These are phyloP conservation scores for Polylopha cassiicola DNA, from an alignment of 2,888 invertebrate species.

Conservation along the genomic window DNA sequence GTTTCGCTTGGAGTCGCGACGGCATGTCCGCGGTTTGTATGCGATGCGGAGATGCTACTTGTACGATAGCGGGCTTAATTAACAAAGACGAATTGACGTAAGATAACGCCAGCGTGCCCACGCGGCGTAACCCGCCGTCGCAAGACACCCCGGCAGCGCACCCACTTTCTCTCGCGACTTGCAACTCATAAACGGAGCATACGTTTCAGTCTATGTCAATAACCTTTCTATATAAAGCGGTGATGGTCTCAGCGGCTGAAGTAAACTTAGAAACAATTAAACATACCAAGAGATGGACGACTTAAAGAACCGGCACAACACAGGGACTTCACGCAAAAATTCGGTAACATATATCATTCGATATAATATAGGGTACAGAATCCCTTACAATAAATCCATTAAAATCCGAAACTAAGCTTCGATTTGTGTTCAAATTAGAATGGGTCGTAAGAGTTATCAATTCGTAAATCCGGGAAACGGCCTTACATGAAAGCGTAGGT, in stretches of 20 bases:
- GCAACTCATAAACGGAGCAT: conserved; percentile 34
- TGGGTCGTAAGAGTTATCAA: too few species aligned
- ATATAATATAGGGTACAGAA: too few species aligned
- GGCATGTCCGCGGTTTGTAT: conserved; percentile 40
- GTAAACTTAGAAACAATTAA: conserved; percentile 15
- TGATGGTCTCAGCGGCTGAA: conserved; percentile 35
- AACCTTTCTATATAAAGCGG: conserved; percentile 37
- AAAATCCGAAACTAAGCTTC: too few species aligned
- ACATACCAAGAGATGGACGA: conserved; percentile 6
- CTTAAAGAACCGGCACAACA: neutral
- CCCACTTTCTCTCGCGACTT: conserved; percentile 40
- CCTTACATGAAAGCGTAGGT: too few species aligned
- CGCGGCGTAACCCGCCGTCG: conserved; percentile 21
- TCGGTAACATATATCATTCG: too few species aligned
- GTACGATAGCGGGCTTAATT: conserved; percentile 31
- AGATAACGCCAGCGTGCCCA: conserved; percentile 31
- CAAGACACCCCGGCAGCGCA: conserved; percentile 28
- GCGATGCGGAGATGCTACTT: conserved; percentile 34
- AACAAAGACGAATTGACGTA: conserved; percentile 25
- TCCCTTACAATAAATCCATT: too few species aligned
- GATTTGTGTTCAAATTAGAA: too few species aligned
- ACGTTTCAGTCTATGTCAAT: conserved; percentile 42
- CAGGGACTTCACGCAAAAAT: too few species aligned
- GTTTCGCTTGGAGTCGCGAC: conserved; percentile 42
- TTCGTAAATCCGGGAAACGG: too few species aligned